Percentiles rank a stretch among this genome's conserved stretches.
These are phyloP conservation scores for Drosophila truncata DNA, from an alignment of 1,140 invertebrate genomes.

Conservation along the genomic window DNA sequence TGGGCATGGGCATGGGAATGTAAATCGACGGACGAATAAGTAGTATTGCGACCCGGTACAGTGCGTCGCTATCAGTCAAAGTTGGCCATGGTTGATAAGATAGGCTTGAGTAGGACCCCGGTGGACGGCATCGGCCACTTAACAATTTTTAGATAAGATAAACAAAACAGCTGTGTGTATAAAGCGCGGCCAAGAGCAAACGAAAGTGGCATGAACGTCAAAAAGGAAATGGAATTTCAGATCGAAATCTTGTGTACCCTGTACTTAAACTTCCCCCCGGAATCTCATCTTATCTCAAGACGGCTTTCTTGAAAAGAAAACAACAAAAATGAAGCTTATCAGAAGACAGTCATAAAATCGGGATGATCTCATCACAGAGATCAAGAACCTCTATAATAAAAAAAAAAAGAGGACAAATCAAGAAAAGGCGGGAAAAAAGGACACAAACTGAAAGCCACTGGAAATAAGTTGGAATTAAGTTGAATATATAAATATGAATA, in stretches of 20 bases:
- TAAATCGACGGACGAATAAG: conserved; percentile 15
- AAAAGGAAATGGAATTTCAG: conserved; percentile 25
- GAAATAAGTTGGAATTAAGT: no score
- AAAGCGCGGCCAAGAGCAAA: conserved; percentile 47
- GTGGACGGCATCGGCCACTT: conserved; percentile 25
- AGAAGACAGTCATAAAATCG: conserved; percentile 17
- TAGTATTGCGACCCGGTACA: conserved; percentile 38
- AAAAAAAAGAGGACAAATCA: not conserved
- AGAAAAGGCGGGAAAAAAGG: not conserved
- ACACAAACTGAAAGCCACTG: not conserved
- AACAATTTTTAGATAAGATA: conserved; percentile 51
- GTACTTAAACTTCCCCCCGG: conserved; percentile 24
- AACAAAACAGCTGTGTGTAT: conserved; percentile 60
- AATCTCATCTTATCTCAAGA: conserved; percentile 26
- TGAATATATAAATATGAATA: no score
- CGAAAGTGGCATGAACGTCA: conserved; percentile 42
- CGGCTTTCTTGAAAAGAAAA: conserved; percentile 6
- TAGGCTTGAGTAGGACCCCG: conserved; percentile 25
- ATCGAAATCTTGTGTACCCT: conserved; percentile 29
- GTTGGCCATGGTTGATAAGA: conserved; percentile 57
- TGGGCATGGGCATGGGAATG: conserved; percentile 13
- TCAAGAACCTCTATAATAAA: conserved; percentile 27
- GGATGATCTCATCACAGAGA: conserved; percentile 24
- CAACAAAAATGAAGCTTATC: conserved; percentile 20
- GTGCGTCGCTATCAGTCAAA: conserved; percentile 53